Conservation (phyloP, 2,113 vertebrate genomes). For the Labeo rohita region DNA sequence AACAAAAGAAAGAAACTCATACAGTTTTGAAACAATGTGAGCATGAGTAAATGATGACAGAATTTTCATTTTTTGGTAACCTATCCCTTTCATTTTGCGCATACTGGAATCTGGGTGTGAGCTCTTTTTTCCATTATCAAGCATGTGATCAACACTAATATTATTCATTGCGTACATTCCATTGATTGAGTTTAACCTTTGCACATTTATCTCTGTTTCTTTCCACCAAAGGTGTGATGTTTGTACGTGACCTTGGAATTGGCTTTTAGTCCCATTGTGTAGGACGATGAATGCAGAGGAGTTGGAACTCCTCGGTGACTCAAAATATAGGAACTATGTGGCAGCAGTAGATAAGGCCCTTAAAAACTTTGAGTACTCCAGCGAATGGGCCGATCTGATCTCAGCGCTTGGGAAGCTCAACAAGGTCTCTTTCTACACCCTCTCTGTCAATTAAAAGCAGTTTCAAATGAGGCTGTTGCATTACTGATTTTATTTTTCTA, state of each 20-base stretch:
- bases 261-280: conserved; percentile 77
- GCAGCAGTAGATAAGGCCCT: conserved; percentile 97
- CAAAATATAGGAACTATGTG: conserved; percentile 98
- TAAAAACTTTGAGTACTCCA: conserved; percentile 99
- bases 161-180: neutral
- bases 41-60: neutral
- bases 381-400: conserved; percentile 99
- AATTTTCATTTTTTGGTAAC: neutral
- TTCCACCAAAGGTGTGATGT: conserved; percentile 21
- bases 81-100: neutral
- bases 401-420: conserved; percentile 97
- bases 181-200: neutral
- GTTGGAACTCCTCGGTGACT: conserved; percentile 94
- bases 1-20: neutral
- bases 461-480: neutral
- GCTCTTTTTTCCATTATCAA: neutral
- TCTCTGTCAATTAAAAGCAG: neutral
- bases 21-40: too few relatives aligned
- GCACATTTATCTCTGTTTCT: neutral
- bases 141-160: neutral
- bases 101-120: conserved; percentile 21
- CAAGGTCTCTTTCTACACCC: conserved; percentile 78
- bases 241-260: conserved; percentile 16
- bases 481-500: neutral
- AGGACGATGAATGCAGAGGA: conserved; percentile 99